These are phyloP conservation scores for Latrodectus hesperus DNA, from an alignment of 2,888 invertebrate species.

Conservation along the genomic window DNA sequence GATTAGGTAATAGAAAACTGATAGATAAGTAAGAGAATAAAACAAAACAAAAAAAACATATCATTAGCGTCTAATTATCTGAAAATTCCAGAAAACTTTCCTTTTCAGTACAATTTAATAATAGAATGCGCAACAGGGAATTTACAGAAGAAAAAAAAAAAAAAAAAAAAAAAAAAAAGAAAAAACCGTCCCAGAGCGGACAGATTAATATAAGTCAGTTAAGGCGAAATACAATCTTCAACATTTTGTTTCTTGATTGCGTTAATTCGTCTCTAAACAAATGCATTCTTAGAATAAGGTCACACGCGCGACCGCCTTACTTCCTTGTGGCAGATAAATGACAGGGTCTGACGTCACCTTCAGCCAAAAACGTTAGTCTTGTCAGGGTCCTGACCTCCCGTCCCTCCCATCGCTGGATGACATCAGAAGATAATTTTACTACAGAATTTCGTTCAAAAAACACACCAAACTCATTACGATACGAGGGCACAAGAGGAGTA, in stretches of 20 bases:
- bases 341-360: conserved; percentile 50
- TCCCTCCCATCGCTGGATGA: conserved; percentile 48
- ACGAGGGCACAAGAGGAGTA: neutral
- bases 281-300: conserved; percentile 55
- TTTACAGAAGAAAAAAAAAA: too few species aligned
- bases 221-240: conserved; percentile 27
- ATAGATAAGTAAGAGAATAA: too few species aligned
- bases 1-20: too few species aligned
- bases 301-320: conserved; percentile 47
- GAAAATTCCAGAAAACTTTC: too few species aligned
- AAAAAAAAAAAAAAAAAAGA: neutral
- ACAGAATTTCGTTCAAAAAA: conserved; percentile 36
- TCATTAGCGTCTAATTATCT: too few species aligned
- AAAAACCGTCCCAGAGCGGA: conserved; percentile 2
- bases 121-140: too few species aligned
- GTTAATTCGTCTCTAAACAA: conserved; percentile 59
- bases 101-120: too few species aligned
- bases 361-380: conserved; percentile 42
- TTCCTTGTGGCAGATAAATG: conserved; percentile 60
- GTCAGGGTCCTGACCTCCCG: conserved; percentile 61
- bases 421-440: conserved; percentile 60
- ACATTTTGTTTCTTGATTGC: conserved; percentile 36
- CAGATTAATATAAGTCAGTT: conserved; percentile 26
- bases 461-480: neutral
- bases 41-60: too few species aligned